Evolutionary conservation across 2,113 vertebrate species (phyloP).

Genomic region (Cinclus cinclus): DNA sequence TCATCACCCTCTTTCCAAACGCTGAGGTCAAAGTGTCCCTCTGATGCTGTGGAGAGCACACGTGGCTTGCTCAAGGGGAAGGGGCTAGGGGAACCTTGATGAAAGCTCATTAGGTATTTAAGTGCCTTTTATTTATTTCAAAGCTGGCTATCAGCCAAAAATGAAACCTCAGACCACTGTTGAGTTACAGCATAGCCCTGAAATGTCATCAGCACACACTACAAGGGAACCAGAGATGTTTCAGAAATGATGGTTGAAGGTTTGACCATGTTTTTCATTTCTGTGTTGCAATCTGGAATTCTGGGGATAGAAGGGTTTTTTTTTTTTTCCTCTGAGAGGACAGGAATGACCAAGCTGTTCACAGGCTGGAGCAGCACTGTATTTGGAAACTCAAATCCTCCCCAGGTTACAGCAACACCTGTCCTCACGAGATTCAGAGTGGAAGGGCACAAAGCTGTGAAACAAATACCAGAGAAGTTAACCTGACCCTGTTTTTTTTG

Average conservation of each 20-base stretch:
- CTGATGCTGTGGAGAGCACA: background rate
- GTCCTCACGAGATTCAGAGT: background rate
- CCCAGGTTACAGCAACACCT: background rate
- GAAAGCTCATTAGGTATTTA: background rate
- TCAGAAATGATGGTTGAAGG: background rate
- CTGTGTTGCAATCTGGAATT: background rate
- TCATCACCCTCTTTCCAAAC: background rate
- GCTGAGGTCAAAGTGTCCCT: background rate
- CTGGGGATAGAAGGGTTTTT: background rate
- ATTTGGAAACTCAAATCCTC: background rate
- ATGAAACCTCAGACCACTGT: background rate
- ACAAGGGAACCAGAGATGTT: background rate
- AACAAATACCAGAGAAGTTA: background rate
- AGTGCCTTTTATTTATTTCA: background rate
- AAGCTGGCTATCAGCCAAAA: background rate
- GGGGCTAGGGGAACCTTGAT: background rate
- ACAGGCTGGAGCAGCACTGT: accelerated
- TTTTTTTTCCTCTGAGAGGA: background rate
- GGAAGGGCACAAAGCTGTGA: background rate
- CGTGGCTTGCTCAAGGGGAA: background rate
- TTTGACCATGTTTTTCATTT: background rate
- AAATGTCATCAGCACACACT: background rate
- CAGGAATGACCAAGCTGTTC: accelerated
- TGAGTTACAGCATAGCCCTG: accelerated
- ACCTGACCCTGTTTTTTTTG: background rate